Conservation (phyloP, 2,113 vertebrate genomes). For the Camelus bactrianus region DNA sequence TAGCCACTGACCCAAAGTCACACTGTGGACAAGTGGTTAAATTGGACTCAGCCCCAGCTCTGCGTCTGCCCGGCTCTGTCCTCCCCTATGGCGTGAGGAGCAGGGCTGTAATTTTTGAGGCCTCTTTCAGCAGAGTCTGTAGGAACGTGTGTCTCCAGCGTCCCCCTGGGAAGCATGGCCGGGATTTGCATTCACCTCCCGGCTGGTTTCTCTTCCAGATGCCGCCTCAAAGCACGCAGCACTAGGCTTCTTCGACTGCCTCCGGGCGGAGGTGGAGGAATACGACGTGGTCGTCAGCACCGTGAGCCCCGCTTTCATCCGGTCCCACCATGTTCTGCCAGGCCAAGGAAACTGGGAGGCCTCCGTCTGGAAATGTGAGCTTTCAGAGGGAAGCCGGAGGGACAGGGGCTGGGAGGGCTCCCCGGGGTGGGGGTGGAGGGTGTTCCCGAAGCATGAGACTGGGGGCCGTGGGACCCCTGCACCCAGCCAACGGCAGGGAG, state of each 20-base stretch:
- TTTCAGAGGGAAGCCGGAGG: neutral
- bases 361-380: conserved; percentile 90
- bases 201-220: conserved; percentile 85
- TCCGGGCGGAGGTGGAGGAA: conserved; percentile 96
- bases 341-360: conserved; percentile 86
- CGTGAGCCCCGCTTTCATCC: conserved; percentile 96
- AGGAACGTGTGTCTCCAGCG: accelerated
- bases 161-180: accelerated
- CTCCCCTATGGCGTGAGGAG: accelerated
- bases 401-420: too few species aligned
- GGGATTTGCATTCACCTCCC: accelerated
- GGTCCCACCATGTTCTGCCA: conserved; percentile 76
- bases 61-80: neutral
- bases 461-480: accelerated
- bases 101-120: accelerated
- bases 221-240: conserved; percentile 97
- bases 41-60: neutral
- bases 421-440: accelerated
- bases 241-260: conserved; percentile 98
- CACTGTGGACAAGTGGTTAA: neutral
- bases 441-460: neutral
- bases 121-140: too few species aligned
- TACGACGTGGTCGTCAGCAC: conserved; percentile 95
- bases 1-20: neutral
- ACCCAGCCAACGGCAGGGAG: neutral